phyloP scores from a whole-genome alignment of 92 coral and sea anemone genomes.

The Umimayanthus kanabou region DNA sequence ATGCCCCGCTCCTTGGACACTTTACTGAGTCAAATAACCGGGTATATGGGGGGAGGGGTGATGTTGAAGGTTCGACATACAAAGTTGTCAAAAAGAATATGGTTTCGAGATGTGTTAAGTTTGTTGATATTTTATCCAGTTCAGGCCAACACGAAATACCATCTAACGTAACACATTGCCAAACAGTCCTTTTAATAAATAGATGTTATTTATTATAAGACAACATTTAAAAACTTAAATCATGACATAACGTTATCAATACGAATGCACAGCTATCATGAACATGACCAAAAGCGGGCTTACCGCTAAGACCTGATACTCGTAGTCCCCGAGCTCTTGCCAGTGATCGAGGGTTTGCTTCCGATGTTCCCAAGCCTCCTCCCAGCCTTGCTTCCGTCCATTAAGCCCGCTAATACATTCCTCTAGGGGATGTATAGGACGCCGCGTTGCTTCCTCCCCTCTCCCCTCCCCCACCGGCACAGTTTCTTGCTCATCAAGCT shows the following conservation, averaged over 20 bases:
- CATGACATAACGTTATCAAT: neutral
- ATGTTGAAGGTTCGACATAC: no score
- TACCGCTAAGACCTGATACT: constrained; percentile 66
- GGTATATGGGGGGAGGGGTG: no score
- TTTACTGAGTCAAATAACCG: no score
- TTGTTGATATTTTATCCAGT: no score
- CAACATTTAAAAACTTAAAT: no score
- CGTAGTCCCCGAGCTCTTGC: constrained; percentile 73
- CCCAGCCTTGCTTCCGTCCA: constrained; percentile 72
- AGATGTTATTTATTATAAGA: no score
- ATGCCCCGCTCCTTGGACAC: no score
- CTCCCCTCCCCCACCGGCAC: constrained; percentile 55
- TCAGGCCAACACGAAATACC: no score
- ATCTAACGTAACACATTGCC: no score
- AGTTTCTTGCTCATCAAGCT: constrained; percentile 53
- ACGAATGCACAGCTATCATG: neutral
- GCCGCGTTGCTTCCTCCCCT: constrained; percentile 33
- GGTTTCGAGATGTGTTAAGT: no score
- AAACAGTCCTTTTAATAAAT: no score
- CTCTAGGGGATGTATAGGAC: constrained; percentile 79
- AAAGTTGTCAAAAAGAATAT: no score
- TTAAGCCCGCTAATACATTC: constrained; percentile 76
- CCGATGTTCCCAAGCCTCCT: constrained; percentile 85
- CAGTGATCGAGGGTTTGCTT: constrained; percentile 70
- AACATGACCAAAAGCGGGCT: neutral